phyloP scores from a whole-genome alignment of 1,140 invertebrate genomes.

The Cydia pomonella region DNA sequence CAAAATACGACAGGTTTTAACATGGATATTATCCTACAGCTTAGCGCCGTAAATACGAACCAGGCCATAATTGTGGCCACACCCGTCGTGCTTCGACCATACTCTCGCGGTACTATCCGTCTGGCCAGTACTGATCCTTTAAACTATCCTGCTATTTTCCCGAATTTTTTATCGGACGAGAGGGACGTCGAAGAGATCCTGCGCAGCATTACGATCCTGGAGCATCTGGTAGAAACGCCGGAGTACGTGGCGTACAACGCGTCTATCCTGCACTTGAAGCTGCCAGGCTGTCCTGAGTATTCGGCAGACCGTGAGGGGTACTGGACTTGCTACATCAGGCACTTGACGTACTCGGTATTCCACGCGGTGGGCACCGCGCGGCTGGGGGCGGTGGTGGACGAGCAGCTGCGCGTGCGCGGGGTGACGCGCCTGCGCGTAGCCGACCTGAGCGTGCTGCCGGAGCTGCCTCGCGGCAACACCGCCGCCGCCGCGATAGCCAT shows the following conservation, averaged over 20 bases:
- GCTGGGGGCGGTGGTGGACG: conserved; percentile 55
- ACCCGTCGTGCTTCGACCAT: conserved; percentile 84
- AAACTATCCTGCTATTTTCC: neutral
- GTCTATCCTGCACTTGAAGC: conserved; percentile 39
- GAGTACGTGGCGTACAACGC: conserved; percentile 71
- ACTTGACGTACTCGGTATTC: conserved; percentile 74
- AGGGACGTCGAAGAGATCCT: conserved; percentile 83
- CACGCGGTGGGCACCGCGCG: conserved; percentile 70
- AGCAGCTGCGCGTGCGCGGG: conserved; percentile 62
- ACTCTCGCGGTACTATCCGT: conserved; percentile 85
- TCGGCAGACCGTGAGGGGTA: conserved; percentile 53
- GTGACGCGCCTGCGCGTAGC: conserved; percentile 69
- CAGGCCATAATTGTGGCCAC: conserved; percentile 62
- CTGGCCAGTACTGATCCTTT: conserved; percentile 85
- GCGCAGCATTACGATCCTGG: conserved; percentile 79
- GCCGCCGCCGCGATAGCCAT: conserved; percentile 63
- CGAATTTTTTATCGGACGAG: conserved; percentile 82
- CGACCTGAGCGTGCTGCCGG: conserved; percentile 71
- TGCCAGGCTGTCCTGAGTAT: conserved; percentile 42
- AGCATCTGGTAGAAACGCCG: conserved; percentile 80
- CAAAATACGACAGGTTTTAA: conserved; percentile 54
- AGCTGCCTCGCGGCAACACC: conserved; percentile 66
- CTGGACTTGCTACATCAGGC: conserved; percentile 71
- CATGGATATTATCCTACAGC: conserved; percentile 60
- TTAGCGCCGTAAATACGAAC: conserved; percentile 55